A percentile compares a stretch with the other conserved stretches of the same genome.
Evolutionary conservation across 2,888 invertebrate species (phyloP).

Genomic region (Pandemis cinnamomeana): DNA sequence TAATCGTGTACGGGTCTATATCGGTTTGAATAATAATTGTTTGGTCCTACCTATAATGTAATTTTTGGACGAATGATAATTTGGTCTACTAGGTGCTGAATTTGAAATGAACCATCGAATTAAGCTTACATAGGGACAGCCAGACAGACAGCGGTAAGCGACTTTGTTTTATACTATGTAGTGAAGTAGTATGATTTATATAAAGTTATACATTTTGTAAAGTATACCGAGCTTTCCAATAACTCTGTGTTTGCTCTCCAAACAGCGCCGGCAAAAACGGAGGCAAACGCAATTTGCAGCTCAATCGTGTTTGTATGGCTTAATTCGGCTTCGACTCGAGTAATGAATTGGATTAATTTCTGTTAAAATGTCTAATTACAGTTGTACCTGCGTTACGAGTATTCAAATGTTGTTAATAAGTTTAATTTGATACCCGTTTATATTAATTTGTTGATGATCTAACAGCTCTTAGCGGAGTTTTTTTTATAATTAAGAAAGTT

Average conservation of each 20-base stretch:
- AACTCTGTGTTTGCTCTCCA: conserved; percentile 46
- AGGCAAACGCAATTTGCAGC: conserved; percentile 66
- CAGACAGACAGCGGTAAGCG: too few species aligned
- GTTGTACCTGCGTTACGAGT: conserved; percentile 47
- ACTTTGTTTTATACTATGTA: too few species aligned
- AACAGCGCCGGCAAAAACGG: conserved; percentile 58
- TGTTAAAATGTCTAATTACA: conserved; percentile 63
- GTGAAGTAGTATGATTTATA: too few species aligned
- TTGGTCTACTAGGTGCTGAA: too few species aligned
- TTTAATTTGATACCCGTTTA: conserved; percentile 9
- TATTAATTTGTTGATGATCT: not conserved
- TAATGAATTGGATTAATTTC: conserved; percentile 64
- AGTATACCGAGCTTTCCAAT: conserved; percentile 16
- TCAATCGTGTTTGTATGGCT: conserved; percentile 70
- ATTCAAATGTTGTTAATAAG: conserved; percentile 33
- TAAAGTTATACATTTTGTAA: not conserved
- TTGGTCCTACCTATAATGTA: too few species aligned
- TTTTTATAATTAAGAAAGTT: not conserved
- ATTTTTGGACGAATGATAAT: too few species aligned
- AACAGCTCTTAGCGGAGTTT: not conserved
- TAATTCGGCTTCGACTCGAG: conserved; percentile 62
- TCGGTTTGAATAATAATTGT: too few species aligned
- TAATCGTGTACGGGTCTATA: too few species aligned
- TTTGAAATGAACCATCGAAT: too few species aligned
- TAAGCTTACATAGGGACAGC: too few species aligned